Conservation (phyloP, 35 echinoderm and acorn worm species). For the Hemicentrotus pulcherrimus region DNA sequence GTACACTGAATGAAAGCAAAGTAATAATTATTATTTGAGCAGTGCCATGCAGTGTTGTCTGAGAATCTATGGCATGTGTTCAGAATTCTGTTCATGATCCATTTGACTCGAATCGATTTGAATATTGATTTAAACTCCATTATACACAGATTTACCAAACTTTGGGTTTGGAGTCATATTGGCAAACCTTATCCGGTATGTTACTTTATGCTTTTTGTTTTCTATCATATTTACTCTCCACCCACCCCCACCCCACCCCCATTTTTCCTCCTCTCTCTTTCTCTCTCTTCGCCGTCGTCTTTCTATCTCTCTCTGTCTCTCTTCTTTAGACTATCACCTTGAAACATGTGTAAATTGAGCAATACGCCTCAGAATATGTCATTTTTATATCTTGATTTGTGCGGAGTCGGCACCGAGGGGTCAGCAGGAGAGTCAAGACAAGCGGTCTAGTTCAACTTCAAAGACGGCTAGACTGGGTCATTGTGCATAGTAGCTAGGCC, state of each 20-base stretch:
- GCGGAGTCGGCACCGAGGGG: background rate
- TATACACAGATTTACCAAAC: too few relatives aligned
- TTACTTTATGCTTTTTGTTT: too few relatives aligned
- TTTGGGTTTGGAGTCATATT: too few relatives aligned
- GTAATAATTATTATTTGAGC: too few relatives aligned
- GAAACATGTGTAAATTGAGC: background rate
- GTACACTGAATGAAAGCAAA: too few relatives aligned
- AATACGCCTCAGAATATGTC: background rate
- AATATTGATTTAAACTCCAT: too few relatives aligned
- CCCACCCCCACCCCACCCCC: background rate
- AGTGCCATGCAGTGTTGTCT: too few relatives aligned
- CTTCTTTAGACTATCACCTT: background rate
- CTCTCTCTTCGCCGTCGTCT: background rate
- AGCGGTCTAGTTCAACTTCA: slow-evolving; percentile 36
- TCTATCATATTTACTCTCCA: too few relatives aligned
- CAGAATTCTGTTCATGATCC: too few relatives aligned
- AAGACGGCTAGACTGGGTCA: background rate
- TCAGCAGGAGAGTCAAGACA: background rate
- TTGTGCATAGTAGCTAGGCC: background rate
- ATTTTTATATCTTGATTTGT: background rate
- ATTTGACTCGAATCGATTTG: too few relatives aligned
- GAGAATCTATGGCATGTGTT: too few relatives aligned
- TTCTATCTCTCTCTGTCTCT: background rate
- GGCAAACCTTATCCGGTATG: too few relatives aligned
- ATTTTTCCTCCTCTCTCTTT: background rate